A percentile compares a stretch with the other conserved stretches of the same genome.
phyloP scores from a whole-genome alignment of 2,888 invertebrate species.

The Gastrophysa polygoni region DNA sequence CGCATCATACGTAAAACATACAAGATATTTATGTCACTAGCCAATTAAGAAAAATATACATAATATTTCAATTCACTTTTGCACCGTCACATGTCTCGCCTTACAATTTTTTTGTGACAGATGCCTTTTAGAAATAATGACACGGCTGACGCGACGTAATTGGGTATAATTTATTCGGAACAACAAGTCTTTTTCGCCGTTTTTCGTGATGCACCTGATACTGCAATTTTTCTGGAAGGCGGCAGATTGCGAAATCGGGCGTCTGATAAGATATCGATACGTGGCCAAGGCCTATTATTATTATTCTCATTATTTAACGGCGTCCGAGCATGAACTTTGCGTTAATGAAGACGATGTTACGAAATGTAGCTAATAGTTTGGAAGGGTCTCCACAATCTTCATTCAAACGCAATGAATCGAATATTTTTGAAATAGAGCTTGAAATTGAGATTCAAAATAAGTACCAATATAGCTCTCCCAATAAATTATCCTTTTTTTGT shows the following conservation, averaged over 20 bases:
- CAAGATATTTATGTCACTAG: no score
- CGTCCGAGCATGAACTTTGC: neutral
- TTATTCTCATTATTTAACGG: neutral
- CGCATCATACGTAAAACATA: no score
- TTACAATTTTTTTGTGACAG: slow-evolving; percentile 13
- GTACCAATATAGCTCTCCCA: no score
- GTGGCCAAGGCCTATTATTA: neutral
- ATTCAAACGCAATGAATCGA: no score
- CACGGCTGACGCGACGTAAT: neutral
- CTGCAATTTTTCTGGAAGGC: slow-evolving; percentile 15
- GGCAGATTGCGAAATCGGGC: slow-evolving; percentile 8
- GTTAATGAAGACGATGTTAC: neutral
- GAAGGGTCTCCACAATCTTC: no score
- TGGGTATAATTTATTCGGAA: slow-evolving; percentile 20
- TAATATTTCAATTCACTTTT: slow-evolving; percentile 7
- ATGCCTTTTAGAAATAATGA: slow-evolving; percentile 12
- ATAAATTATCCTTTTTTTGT: no score
- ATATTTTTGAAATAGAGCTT: no score
- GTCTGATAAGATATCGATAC: neutral
- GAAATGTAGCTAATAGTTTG: no score
- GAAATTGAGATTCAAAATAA: no score
- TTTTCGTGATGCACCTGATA: slow-evolving; percentile 26
- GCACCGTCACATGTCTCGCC: neutral
- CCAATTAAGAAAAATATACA: slow-evolving; percentile 8
- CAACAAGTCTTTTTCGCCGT: slow-evolving; percentile 16